A percentile compares a stretch with the other conserved stretches of the same genome.
phyloP scores from a whole-genome alignment of 1,140 invertebrate species.

The fruit fly (Drosophila melanogaster) region DNA sequence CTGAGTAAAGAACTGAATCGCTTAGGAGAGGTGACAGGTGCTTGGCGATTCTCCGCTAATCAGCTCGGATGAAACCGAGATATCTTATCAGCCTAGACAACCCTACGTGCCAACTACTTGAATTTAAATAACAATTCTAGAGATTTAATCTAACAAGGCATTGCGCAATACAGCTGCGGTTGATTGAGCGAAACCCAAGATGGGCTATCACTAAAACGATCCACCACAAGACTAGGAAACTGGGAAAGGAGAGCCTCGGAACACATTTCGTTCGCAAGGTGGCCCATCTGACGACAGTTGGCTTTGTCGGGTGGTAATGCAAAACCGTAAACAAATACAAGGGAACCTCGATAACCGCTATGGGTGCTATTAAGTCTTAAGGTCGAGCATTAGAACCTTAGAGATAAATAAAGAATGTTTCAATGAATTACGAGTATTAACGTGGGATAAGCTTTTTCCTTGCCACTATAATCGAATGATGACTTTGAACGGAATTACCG shows the following conservation, averaged over 20 bases:
- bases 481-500: neutral
- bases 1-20: slow-evolving; percentile 23
- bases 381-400: neutral
- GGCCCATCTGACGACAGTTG: slow-evolving; percentile 6
- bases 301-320: slow-evolving; percentile 41
- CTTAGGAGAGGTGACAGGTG: slow-evolving; percentile 13
- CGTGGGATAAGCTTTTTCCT: too few species aligned
- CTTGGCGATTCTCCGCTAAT: slow-evolving; percentile 19
- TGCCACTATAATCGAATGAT: too few species aligned
- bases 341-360: neutral
- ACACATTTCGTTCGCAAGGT: slow-evolving; percentile 25
- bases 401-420: neutral
- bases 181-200: slow-evolving; percentile 32
- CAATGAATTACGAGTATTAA: neutral
- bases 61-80: slow-evolving; percentile 38
- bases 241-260: slow-evolving; percentile 10
- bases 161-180: slow-evolving; percentile 46
- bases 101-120: slow-evolving; percentile 27
- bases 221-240: slow-evolving; percentile 45
- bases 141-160: slow-evolving; percentile 42
- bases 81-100: slow-evolving; percentile 32
- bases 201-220: slow-evolving; percentile 31
- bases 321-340: slow-evolving; percentile 17
- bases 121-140: slow-evolving; percentile 45
- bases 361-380: neutral